Base-by-base conservation (phyloP, 2,113 vertebrate species). In the Rhea americana region DNA sequence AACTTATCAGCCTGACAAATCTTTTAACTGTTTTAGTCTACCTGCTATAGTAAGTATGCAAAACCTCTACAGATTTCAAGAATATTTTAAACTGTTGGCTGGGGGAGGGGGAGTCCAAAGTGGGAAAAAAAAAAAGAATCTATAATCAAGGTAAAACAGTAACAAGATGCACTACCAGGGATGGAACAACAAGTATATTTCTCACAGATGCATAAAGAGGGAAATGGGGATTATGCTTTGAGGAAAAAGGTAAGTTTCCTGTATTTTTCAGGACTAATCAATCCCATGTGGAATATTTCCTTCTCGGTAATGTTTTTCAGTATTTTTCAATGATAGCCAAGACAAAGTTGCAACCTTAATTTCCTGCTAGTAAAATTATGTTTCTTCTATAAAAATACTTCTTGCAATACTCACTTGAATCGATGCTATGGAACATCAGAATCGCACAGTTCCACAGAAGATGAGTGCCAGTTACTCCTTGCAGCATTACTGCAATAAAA, bases 341-440 rank as follows among this genome's bases (percentile, higher is more conserved):
- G 63, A 80, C 7, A 35, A 65, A 53, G 53, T 1, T 30, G 26
- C 50, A 47, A 78, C 59, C 20, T 68, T 39, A 48, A 25, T 15
- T 45, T 75, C 22, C 71, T 61, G 47, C 30, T 43, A 58, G 32
- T 41, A 53, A 18, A 82, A 41, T 17, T 13, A n/a, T 21, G 45
- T 24, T 65, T 1, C 30, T 39, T 53, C 20, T 59, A 22, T 8
- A 18, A 35, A 75, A 63, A 39, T 7, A 9, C 5, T 30, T 53
- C 68, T 68, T 47, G 50, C 45, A 88, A 74, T 95, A 97, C 96
- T 97, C 92, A 97, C 96, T 5, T 53, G 87, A 80, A 48, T 8
- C 19, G 84, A 89, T 1, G 26, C 53, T 68, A 28, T 20, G 71
- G 45, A 89, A 75, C 73, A 96, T 47, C 41, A 93, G 51, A 7